These are phyloP conservation scores for Listronotus bonariensis DNA, from an alignment of 1,140 invertebrate species.

Conservation along the genomic window DNA sequence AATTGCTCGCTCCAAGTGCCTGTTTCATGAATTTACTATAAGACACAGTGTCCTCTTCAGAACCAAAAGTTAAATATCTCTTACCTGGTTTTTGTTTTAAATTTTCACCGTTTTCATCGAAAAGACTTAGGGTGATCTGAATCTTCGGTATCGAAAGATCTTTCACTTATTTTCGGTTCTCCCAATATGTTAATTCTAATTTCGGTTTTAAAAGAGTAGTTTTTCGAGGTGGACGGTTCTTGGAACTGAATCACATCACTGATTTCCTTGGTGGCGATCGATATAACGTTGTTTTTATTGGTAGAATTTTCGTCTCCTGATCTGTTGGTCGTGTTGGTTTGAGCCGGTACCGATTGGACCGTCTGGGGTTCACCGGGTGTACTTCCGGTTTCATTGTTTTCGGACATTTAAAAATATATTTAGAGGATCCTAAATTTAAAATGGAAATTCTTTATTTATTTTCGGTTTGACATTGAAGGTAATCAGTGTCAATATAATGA, in stretches of 20 bases:
- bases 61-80: too few relatives aligned
- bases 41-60: too few relatives aligned
- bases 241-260: constrained; percentile 23
- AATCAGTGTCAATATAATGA: too few relatives aligned
- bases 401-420: too few relatives aligned
- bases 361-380: background rate
- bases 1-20: too few relatives aligned
- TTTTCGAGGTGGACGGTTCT: constrained; percentile 19
- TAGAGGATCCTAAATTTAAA: too few relatives aligned
- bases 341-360: background rate
- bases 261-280: constrained; percentile 18
- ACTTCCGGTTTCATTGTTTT: background rate
- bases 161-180: constrained; percentile 1
- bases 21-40: too few relatives aligned
- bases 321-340: background rate
- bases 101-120: background rate
- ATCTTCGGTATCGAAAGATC: constrained; percentile 2
- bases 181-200: constrained; percentile 24
- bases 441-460: too few relatives aligned
- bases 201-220: constrained; percentile 23
- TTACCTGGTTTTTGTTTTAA: too few relatives aligned
- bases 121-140: background rate
- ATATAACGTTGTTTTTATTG: constrained; percentile 10
- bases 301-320: background rate
- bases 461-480: too few relatives aligned